These are phyloP conservation scores for Calephelis perditalis DNA, from an alignment of 2,888 invertebrate species.

Conservation along the genomic window DNA sequence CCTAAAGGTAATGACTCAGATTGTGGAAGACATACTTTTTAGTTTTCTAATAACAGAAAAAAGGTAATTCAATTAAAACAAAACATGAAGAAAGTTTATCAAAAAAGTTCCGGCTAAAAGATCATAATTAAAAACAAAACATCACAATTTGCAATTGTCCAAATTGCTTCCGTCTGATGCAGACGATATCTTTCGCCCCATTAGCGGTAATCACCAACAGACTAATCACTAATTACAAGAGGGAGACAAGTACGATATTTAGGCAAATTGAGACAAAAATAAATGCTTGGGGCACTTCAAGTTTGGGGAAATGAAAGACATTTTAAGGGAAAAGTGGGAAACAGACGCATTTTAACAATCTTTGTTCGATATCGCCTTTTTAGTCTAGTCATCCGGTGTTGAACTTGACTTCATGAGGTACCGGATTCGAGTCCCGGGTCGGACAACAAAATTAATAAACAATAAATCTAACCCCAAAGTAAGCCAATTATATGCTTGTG, in stretches of 20 bases:
- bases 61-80: no score
- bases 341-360: no score
- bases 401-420: no score
- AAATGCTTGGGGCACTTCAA: slow-evolving; percentile 33
- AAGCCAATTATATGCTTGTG: no score
- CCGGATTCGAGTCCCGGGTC: no score
- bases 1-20: not conserved
- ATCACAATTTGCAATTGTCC: slow-evolving; percentile 22
- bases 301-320: slow-evolving; percentile 17
- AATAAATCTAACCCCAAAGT: no score
- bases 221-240: slow-evolving; percentile 62
- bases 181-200: slow-evolving; percentile 37
- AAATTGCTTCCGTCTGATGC: slow-evolving; percentile 39
- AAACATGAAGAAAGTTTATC: not conserved
- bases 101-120: slow-evolving; percentile 1
- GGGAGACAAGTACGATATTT: slow-evolving; percentile 50
- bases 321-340: no score
- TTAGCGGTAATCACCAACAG: slow-evolving; percentile 59
- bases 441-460: no score
- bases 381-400: no score
- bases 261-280: slow-evolving; percentile 58
- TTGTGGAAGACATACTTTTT: not conserved
- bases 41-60: no score
- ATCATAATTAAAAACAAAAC: slow-evolving; percentile 20
- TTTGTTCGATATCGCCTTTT: no score